Percentiles rank a stretch among this genome's conserved stretches.
These are phyloP conservation scores for Parauchenoglanis ngamensis DNA, from an alignment of 2,797 vertebrate genomes.

Conservation along the genomic window DNA sequence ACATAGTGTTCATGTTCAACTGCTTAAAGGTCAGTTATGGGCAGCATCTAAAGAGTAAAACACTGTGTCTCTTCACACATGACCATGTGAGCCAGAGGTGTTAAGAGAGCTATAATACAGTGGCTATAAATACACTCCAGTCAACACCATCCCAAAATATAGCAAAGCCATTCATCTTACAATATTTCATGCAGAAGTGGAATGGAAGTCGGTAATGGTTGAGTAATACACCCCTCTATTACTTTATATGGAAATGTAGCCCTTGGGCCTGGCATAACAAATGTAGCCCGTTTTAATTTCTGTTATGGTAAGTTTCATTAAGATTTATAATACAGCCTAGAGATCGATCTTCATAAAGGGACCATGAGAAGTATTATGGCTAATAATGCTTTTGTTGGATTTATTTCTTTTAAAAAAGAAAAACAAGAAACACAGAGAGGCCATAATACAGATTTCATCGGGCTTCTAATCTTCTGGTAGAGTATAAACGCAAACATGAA, in stretches of 20 bases:
- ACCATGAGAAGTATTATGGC: slow-evolving; percentile 74
- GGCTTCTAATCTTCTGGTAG: too few species aligned
- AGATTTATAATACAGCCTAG: slow-evolving; percentile 74
- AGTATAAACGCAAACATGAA: background rate
- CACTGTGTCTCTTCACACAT: slow-evolving; percentile 29
- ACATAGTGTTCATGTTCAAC: background rate
- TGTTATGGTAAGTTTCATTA: slow-evolving; percentile 81
- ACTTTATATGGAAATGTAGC: slow-evolving; percentile 79
- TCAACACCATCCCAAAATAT: slow-evolving; percentile 67
- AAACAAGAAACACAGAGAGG: slow-evolving; percentile 29
- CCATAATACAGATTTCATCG: background rate
- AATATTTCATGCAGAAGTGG: slow-evolving; percentile 62
- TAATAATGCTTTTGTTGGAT: slow-evolving; percentile 77
- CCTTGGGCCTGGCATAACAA: slow-evolving; percentile 74
- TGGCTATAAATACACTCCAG: slow-evolving; percentile 67
- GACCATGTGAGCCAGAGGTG: slow-evolving; percentile 54
- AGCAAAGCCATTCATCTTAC: slow-evolving; percentile 71
- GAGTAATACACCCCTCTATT: slow-evolving; percentile 77
- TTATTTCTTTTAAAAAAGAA: slow-evolving; percentile 69
- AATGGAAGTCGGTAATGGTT: slow-evolving; percentile 71
- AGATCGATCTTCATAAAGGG: slow-evolving; percentile 77
- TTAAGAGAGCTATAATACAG: slow-evolving; percentile 61
- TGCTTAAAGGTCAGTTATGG: slow-evolving; percentile 34
- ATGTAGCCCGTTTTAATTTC: slow-evolving; percentile 77
- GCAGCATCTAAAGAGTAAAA: slow-evolving; percentile 22